Conservation (phyloP, 2,113 vertebrate species). For the Prinia subflava region DNA sequence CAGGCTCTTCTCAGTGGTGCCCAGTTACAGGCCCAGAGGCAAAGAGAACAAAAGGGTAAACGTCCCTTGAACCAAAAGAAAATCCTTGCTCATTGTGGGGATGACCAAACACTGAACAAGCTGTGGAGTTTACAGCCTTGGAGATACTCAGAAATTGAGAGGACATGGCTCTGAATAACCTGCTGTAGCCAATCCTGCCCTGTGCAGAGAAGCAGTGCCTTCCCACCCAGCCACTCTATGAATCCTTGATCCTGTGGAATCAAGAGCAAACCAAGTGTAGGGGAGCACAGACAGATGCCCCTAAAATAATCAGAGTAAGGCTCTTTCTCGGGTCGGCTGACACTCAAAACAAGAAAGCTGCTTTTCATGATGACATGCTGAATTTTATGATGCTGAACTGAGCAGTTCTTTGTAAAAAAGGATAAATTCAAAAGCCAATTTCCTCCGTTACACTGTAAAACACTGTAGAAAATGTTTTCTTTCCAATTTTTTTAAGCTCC, state of each 20-base stretch:
- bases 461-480: not conserved
- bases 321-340: accelerated
- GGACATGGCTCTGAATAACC: not conserved
- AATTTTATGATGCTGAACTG: not conserved
- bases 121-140: not conserved
- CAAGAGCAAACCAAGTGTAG: not conserved
- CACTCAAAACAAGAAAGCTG: not conserved
- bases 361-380: not conserved
- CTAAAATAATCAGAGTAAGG: not conserved
- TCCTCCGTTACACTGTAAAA: not conserved
- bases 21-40: not conserved
- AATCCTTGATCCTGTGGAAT: not conserved
- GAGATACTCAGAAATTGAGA: not conserved
- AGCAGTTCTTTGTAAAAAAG: not conserved
- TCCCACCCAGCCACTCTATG: no score
- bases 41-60: not conserved
- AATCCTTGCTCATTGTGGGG: not conserved
- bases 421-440: slow-evolving; percentile 3
- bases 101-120: not conserved
- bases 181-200: not conserved
- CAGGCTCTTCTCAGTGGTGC: not conserved
- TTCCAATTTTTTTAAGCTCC: not conserved
- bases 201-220: accelerated
- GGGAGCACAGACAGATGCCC: not conserved
- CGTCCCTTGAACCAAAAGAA: not conserved